A percentile compares a stretch with the other conserved stretches of the same genome.
Evolutionary conservation across 2,113 vertebrate species (phyloP).

Genomic region (Odocoileus hemionus): DNA sequence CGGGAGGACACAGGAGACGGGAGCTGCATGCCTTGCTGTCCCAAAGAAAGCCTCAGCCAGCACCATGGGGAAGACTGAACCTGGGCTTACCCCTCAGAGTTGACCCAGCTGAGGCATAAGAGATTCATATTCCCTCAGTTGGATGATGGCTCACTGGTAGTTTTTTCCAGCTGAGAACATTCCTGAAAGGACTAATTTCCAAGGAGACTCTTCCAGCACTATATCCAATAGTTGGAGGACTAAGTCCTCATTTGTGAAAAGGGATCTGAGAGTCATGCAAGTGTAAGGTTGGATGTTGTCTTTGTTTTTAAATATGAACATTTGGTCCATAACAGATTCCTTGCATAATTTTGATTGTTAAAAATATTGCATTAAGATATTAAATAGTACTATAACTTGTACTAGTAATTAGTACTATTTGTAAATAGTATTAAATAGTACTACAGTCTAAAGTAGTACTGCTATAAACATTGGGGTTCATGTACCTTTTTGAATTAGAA

Average conservation of each 20-base stretch:
- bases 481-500: neutral
- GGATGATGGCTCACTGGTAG: neutral
- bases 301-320: neutral
- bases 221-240: neutral
- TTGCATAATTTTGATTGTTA: neutral
- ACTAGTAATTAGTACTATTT: too few species aligned
- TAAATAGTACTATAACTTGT: neutral
- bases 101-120: neutral
- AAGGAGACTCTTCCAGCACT: neutral
- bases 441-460: neutral
- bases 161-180: neutral
- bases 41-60: neutral
- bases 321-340: neutral
- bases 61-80: neutral
- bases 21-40: neutral
- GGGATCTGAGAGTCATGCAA: neutral
- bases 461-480: neutral
- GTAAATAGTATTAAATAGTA: too few species aligned
- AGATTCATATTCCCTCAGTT: neutral
- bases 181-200: neutral
- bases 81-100: neutral
- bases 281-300: neutral
- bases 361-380: neutral
- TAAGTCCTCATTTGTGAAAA: neutral
- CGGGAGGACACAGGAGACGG: neutral